These are phyloP conservation scores for Crenichthys baileyi DNA, from an alignment of 2,797 vertebrate species.

Conservation along the genomic window DNA sequence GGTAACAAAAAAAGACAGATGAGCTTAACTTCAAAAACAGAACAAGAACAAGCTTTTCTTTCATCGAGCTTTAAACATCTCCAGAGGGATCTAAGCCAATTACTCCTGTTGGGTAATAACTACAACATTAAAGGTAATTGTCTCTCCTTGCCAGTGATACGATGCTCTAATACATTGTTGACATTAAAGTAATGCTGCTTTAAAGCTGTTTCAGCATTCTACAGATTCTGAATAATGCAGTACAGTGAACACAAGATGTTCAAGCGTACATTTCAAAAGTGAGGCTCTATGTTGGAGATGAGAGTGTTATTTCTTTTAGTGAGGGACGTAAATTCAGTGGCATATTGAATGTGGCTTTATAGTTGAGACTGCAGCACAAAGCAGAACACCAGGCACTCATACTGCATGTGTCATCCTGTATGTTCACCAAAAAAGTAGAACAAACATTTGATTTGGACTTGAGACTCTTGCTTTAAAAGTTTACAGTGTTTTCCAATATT, in stretches of 20 bases:
- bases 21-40: slow-evolving; percentile 17
- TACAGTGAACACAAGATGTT: slow-evolving; percentile 45
- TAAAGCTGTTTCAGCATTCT: slow-evolving; percentile 21
- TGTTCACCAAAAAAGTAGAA: background rate
- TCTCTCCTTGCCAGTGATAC: slow-evolving; percentile 40
- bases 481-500: too few species aligned
- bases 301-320: slow-evolving; percentile 27
- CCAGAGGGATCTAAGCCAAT: slow-evolving; percentile 34
- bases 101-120: slow-evolving; percentile 44
- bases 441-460: too few species aligned
- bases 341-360: background rate
- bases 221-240: slow-evolving; percentile 25
- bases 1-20: background rate
- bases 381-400: background rate
- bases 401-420: background rate
- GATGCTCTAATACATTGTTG: slow-evolving; percentile 39
- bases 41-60: background rate
- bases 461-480: too few species aligned
- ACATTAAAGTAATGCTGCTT: slow-evolving; percentile 22
- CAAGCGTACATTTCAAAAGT: slow-evolving; percentile 1
- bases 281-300: slow-evolving; percentile 23
- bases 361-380: slow-evolving; percentile 10
- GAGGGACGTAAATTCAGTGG: slow-evolving; percentile 20
- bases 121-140: slow-evolving; percentile 22
- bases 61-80: slow-evolving; percentile 39